Conservation (phyloP, 2,113 vertebrate species). For the Himantopus leucocephalus region DNA sequence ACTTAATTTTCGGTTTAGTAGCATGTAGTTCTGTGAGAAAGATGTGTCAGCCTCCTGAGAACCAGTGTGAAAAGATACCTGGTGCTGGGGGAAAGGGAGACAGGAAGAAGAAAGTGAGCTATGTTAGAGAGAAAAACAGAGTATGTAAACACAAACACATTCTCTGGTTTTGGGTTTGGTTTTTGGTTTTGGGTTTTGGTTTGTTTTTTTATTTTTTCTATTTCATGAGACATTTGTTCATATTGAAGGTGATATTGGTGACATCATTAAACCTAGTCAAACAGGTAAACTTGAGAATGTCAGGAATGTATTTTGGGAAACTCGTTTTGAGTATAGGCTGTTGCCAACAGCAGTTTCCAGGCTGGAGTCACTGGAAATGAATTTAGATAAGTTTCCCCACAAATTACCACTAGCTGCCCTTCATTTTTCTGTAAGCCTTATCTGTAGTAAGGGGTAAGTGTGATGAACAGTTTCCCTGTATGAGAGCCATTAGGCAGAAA, state of each 20-base stretch:
- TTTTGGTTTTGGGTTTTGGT: too few species aligned
- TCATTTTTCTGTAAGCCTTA: not conserved
- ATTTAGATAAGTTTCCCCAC: not conserved
- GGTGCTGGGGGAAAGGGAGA: not conserved
- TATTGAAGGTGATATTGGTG: not conserved
- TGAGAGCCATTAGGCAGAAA: not conserved
- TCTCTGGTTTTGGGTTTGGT: not conserved
- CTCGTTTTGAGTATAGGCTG: not conserved
- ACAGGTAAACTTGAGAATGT: not conserved
- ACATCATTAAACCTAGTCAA: not conserved
- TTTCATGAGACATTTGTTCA: not conserved
- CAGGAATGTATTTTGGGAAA: not conserved
- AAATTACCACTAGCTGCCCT: not conserved
- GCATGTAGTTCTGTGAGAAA: not conserved
- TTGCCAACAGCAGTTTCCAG: not conserved
- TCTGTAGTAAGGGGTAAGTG: not conserved
- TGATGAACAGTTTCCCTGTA: not conserved
- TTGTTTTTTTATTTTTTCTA: not conserved
- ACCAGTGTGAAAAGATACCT: not conserved
- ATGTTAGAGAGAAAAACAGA: not conserved
- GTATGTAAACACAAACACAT: not conserved
- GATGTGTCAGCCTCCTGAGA: not conserved
- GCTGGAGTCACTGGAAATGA: not conserved
- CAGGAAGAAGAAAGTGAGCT: not conserved
- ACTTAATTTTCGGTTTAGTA: not conserved